Evolutionary conservation across 2,888 invertebrate species (phyloP), one percentile per base, ranked within the genome.

Genomic region (Clivina fossor): DNA sequence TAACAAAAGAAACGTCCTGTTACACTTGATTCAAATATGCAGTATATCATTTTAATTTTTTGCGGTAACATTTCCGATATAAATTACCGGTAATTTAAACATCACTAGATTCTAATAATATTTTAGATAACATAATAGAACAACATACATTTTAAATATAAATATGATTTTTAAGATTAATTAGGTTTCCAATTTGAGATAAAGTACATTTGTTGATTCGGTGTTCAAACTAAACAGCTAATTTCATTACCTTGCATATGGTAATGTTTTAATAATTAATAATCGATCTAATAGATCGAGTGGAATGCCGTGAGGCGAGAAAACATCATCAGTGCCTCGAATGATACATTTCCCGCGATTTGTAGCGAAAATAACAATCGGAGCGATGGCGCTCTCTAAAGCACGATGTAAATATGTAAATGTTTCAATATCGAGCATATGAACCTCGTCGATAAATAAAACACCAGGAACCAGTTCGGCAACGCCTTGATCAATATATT

Each of bases 381-480:
- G 97, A 0, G 97, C 93, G 61, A 99, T 93, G 1, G 94, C 90
- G 26, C 95, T 95, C 74, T 99, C 99, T 15, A 99, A 76, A 0
- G 98, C 98, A 62, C 97, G 84, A 70, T 99, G 98, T 18, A 99
- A 80, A 74, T 98, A 99, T 0, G 99, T 98, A 71, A 99, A 99
- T 13, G 98, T 98, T 77, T 99, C 99, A 64, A 99, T 90, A 69
- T 99, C 99, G 50, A 99, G 76, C 98, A 99, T 99, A 72, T 99
- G 99, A 2, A 98, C 94, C 75, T 96, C 95, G 71, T 96, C 99
- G 66, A 99, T 93, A 69, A 99, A 99, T 15, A 99, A 78, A 8
- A 98, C 97, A 28, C 98, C 98, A 0, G 99, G 98, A 1, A 99
- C 96, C 58, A 99, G 77, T 75, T 99, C 98, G 0, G 99, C 99